phyloP scores from a whole-genome alignment of 2,113 vertebrate genomes.

The Phalacrocorax pelagicus region DNA sequence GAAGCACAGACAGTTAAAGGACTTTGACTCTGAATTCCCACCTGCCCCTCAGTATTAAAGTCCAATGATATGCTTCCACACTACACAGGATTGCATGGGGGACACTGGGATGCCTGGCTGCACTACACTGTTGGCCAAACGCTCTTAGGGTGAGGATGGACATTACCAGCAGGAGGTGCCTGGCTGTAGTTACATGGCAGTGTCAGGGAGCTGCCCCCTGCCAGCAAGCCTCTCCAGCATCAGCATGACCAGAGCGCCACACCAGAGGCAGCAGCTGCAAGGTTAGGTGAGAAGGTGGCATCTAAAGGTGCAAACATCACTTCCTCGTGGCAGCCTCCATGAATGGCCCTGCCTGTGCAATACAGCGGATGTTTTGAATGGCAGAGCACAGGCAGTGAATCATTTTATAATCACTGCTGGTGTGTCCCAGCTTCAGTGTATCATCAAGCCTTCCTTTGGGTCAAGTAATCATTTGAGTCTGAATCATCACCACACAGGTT shows the following conservation, averaged over 20 bases:
- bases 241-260: background rate
- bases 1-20: background rate
- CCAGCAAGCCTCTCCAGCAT: background rate
- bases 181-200: background rate
- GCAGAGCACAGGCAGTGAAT: constrained; percentile 31
- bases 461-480: constrained; percentile 12
- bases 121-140: background rate
- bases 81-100: accelerated
- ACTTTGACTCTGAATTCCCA: background rate
- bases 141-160: background rate
- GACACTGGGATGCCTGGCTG: background rate
- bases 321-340: background rate
- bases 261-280: background rate
- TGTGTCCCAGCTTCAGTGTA: constrained; percentile 7
- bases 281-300: background rate
- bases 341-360: background rate
- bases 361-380: constrained; percentile 58
- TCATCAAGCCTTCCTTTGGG: constrained; percentile 32
- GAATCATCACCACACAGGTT: background rate
- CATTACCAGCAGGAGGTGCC: background rate
- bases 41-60: background rate
- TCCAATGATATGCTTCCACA: background rate
- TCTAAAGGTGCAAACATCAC: constrained; percentile 1
- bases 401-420: constrained; percentile 38
- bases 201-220: background rate